phyloP scores from a whole-genome alignment of 2,113 vertebrate species.

The Zosterops lateralis region DNA sequence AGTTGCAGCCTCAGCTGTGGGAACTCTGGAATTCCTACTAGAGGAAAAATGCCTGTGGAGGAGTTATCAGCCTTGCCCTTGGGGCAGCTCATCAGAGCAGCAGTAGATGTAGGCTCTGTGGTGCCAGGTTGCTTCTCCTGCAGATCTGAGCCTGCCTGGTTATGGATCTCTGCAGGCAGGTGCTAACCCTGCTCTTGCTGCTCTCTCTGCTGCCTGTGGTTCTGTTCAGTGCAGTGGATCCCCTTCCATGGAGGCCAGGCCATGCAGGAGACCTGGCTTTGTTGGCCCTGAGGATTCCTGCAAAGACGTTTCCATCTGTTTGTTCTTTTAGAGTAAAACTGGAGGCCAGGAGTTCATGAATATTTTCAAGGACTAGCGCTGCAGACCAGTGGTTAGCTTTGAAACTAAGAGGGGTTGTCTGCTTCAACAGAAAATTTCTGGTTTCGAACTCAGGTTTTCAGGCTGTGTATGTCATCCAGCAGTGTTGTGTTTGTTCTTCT shows the following conservation, averaged over 20 bases:
- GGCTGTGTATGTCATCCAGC: neutral
- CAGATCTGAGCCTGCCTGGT: neutral
- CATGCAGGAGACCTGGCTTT: neutral
- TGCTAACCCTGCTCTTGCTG: neutral
- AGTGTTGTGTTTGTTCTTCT: neutral
- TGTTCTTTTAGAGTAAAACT: neutral
- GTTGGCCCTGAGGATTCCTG: neutral
- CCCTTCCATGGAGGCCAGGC: neutral
- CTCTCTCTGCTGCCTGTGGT: neutral
- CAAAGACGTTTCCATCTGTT: neutral
- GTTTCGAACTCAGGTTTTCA: neutral
- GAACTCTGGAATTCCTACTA: neutral
- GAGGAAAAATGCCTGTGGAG: neutral
- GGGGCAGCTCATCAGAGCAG: neutral
- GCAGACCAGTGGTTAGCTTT: neutral
- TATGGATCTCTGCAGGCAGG: neutral
- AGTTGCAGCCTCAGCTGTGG: neutral
- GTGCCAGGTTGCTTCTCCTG: neutral
- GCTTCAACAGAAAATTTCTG: neutral
- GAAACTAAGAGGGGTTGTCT: neutral
- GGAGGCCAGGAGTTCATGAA: neutral
- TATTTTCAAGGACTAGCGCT: neutral
- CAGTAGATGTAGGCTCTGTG: neutral
- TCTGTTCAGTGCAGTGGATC: neutral
- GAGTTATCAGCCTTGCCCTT: neutral